phyloP scores from a whole-genome alignment of 2,888 invertebrate species.

The Drosophila lacicola region DNA sequence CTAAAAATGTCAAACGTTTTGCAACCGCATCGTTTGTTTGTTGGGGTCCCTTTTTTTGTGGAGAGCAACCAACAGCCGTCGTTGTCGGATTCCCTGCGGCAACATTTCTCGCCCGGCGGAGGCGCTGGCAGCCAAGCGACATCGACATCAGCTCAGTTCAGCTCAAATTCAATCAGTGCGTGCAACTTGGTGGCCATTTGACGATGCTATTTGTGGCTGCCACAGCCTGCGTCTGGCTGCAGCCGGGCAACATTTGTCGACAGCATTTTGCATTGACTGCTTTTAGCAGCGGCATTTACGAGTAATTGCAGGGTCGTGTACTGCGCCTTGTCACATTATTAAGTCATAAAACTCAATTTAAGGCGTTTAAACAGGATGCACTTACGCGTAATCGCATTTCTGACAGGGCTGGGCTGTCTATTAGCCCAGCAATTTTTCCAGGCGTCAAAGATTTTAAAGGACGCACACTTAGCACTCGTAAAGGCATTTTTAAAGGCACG shows the following conservation, averaged over 20 bases:
- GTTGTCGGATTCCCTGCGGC: slow-evolving; percentile 12
- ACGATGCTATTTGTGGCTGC: slow-evolving; percentile 65
- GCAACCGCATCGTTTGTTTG: slow-evolving; percentile 7
- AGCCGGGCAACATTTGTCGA: slow-evolving; percentile 11
- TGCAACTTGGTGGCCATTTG: slow-evolving; percentile 68
- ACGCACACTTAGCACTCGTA: slow-evolving; percentile 29
- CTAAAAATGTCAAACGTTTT: slow-evolving; percentile 54
- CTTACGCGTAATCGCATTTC: slow-evolving; percentile 58
- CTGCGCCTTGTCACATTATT: slow-evolving; percentile 50
- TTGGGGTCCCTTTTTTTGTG: neutral
- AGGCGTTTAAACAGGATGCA: slow-evolving; percentile 62
- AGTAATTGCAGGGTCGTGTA: slow-evolving; percentile 36
- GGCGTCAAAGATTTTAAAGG: slow-evolving; percentile 1
- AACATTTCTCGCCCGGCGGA: slow-evolving; percentile 6
- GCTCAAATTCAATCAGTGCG: slow-evolving; percentile 73
- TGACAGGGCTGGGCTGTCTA: slow-evolving; percentile 40
- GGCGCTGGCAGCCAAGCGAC: slow-evolving; percentile 24
- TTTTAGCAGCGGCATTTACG: slow-evolving; percentile 24
- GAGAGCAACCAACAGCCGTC: slow-evolving; percentile 30
- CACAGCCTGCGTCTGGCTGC: neutral
- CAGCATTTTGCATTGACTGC: slow-evolving; percentile 23
- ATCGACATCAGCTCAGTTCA: slow-evolving; percentile 55
- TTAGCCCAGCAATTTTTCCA: slow-evolving; percentile 50
- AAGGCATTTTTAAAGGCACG: slow-evolving; percentile 38
- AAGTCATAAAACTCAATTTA: slow-evolving; percentile 74